Conservation (phyloP, 2,888 invertebrate genomes). For the Sphaerophoria rueppellii region DNA sequence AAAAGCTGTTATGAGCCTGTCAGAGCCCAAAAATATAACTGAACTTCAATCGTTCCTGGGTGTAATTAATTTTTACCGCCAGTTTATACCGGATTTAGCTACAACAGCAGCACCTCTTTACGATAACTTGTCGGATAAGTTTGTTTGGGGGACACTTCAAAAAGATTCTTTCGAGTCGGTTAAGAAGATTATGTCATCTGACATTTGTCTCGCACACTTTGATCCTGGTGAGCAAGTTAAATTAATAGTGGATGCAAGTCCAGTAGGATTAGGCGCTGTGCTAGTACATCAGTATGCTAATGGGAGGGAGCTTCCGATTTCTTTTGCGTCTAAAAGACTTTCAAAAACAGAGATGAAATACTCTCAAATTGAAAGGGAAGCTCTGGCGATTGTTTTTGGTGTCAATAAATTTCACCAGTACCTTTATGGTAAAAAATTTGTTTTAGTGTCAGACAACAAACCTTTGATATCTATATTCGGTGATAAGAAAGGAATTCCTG, state of each 20-base stretch:
- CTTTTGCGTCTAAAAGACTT: background rate
- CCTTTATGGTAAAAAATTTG: background rate
- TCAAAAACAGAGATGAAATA: background rate
- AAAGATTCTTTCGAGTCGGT: slow-evolving; percentile 6
- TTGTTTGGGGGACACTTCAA: slow-evolving; percentile 6
- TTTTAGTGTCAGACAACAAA: background rate
- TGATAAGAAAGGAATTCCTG: background rate
- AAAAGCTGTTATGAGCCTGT: background rate
- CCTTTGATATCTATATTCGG: background rate
- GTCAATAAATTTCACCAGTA: slow-evolving; percentile 12
- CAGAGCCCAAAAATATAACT: background rate
- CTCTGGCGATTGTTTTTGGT: background rate
- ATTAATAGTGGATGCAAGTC: slow-evolving; percentile 12
- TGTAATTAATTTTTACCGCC: slow-evolving; percentile 19
- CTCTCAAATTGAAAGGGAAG: slow-evolving; percentile 5
- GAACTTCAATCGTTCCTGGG: slow-evolving; percentile 21
- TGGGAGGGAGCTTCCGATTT: slow-evolving; percentile 1
- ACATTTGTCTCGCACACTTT: slow-evolving; percentile 1
- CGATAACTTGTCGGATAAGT: background rate
- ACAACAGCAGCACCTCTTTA: slow-evolving; percentile 1
- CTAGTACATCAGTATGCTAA: background rate
- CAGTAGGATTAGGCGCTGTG: background rate
- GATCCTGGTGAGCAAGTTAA: background rate
- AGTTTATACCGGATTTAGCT: slow-evolving; percentile 9
- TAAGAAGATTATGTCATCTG: slow-evolving; percentile 11